These are phyloP conservation scores for Siphamia tubifer DNA, from an alignment of 2,113 vertebrate genomes.

Conservation along the genomic window DNA sequence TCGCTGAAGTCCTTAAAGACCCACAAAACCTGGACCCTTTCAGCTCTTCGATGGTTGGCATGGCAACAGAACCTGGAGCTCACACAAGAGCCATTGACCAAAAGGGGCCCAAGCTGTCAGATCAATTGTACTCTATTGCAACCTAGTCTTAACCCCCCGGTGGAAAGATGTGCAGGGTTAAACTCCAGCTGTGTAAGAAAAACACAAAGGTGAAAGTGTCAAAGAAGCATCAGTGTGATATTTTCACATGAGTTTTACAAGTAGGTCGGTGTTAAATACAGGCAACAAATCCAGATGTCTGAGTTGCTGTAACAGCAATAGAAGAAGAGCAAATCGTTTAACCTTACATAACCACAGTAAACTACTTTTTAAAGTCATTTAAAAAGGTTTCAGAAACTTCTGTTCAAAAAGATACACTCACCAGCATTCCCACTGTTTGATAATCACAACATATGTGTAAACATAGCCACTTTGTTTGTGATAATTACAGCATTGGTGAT, in stretches of 20 bases:
- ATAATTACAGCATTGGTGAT: constrained; percentile 50
- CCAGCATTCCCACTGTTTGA: constrained; percentile 3
- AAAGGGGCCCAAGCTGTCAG: constrained; percentile 29
- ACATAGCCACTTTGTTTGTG: constrained; percentile 40
- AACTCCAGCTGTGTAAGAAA: constrained; percentile 8
- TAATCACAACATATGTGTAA: constrained; percentile 1
- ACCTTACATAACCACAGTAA: background rate
- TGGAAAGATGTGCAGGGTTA: constrained; percentile 30
- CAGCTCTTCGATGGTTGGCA: constrained; percentile 57
- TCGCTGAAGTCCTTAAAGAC: constrained; percentile 36
- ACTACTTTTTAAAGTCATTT: background rate
- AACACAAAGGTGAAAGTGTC: constrained; percentile 6
- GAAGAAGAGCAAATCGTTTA: background rate
- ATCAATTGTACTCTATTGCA: constrained; percentile 57
- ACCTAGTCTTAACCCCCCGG: constrained; percentile 8
- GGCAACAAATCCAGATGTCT: constrained; percentile 36
- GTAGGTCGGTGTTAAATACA: constrained; percentile 38
- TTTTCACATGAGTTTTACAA: constrained; percentile 29
- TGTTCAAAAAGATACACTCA: background rate
- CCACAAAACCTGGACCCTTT: constrained; percentile 23
- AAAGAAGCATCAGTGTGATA: constrained; percentile 24
- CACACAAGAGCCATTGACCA: constrained; percentile 69
- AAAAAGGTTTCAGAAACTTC: background rate
- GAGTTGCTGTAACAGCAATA: constrained; percentile 8
- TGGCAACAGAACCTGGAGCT: constrained; percentile 59